Evolutionary conservation across 2,888 invertebrate genomes (phyloP), one percentile per base, ranked within the genome.

Genomic region (Diachrysia chrysitis): DNA sequence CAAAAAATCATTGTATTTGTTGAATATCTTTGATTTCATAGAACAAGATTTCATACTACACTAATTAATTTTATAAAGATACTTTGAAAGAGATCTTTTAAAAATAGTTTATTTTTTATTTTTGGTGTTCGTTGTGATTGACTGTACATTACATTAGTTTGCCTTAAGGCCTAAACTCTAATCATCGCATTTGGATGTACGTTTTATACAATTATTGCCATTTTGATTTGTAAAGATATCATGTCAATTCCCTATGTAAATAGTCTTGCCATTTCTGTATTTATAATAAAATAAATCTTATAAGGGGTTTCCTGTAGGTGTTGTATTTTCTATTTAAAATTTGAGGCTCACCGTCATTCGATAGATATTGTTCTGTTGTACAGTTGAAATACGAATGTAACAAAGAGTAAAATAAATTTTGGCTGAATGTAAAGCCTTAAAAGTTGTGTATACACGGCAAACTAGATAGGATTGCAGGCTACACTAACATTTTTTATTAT

Each of bases 221-320:
- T 82, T 81, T 85, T 87, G 71, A 84, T 87, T 88, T 89, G 74
- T 87, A 85, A 86, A 89, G 84, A 83, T 85, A 91, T 89, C 87
- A 91, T 92, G 95, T 95, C 95, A 95, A 95, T 95, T 94, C 90
- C 93, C 87, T 84, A 86, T 95, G 94, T 94, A 94, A 85, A 95
- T 95, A 95, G 89, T 90, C 84, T 95, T 95, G 95, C 95, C 94
- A 95, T 95, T 90, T 85, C 83, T 90, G 87, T 92, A 89, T 87
- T 89, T 85, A 85, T 86, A 87, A 57, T 70, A 76, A 84, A 69
- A 63, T 83, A 81, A 83, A 81, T 81, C 68, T 76, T 76, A 83
- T 85, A 84, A 79, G 82, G 84, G 85, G 84, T 88, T 90, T 83
- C 82, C 80, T 84, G 85, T 91, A 89, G 90, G 77, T 87, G 87